Conservation (phyloP, 2,797 vertebrate genomes). For the Apogon hyalosoma region DNA sequence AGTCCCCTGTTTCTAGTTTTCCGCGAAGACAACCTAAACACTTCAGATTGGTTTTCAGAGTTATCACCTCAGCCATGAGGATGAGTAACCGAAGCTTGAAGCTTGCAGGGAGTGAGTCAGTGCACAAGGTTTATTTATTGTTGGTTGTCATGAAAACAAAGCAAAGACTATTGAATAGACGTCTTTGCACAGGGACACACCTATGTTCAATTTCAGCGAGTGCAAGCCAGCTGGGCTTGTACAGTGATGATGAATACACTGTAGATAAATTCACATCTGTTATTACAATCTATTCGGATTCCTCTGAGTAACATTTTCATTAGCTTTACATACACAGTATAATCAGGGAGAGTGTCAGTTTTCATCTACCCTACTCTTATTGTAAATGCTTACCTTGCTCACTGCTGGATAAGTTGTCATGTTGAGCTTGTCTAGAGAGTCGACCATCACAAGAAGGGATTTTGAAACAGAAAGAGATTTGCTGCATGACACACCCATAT, state of each 20-base stretch:
- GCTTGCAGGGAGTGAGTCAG: slow-evolving; percentile 63
- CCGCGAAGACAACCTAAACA: slow-evolving; percentile 45
- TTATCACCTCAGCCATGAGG: slow-evolving; percentile 41
- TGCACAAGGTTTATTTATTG: slow-evolving; percentile 74
- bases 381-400: slow-evolving; percentile 49
- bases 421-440: slow-evolving; percentile 36
- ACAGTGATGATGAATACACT: slow-evolving; percentile 41
- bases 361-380: slow-evolving; percentile 22
- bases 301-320: slow-evolving; percentile 28
- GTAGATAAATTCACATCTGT: slow-evolving; percentile 37
- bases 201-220: slow-evolving; percentile 50
- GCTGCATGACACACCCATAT: slow-evolving; percentile 61
- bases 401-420: slow-evolving; percentile 56
- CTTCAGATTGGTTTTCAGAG: slow-evolving; percentile 50
- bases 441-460: slow-evolving; percentile 42
- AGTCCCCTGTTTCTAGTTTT: slow-evolving; percentile 51
- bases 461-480: slow-evolving; percentile 51
- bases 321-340: slow-evolving; percentile 18
- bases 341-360: slow-evolving; percentile 43
- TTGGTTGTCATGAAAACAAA: slow-evolving; percentile 83
- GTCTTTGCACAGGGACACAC: slow-evolving; percentile 60
- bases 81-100: slow-evolving; percentile 38
- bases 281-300: slow-evolving; percentile 28
- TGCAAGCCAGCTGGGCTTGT: slow-evolving; percentile 52
- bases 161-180: slow-evolving; percentile 56